These are phyloP conservation scores for Nymphalis io DNA, from an alignment of 1,140 invertebrate genomes.

Conservation along the genomic window DNA sequence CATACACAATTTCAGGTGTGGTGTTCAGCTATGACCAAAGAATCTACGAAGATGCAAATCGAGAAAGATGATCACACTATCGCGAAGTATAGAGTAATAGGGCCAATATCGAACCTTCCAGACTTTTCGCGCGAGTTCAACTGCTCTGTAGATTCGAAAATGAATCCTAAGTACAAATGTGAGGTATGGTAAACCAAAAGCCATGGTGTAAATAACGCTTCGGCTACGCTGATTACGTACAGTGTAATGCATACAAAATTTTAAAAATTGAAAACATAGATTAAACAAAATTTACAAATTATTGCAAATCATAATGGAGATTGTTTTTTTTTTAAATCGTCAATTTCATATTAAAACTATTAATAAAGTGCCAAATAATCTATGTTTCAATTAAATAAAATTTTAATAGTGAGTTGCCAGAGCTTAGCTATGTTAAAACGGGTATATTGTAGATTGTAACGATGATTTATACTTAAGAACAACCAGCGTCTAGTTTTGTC, in stretches of 20 bases:
- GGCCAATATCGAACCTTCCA: conserved; percentile 92
- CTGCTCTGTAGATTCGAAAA: conserved; percentile 88
- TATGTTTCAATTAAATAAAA: conserved; percentile 32
- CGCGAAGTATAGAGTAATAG: conserved; percentile 91
- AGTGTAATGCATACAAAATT: conserved; percentile 8
- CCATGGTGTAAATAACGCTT: conserved; percentile 23
- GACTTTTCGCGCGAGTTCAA: conserved; percentile 94
- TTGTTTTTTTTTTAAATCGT: not conserved
- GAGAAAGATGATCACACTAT: conserved; percentile 93
- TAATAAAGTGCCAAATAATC: conserved; percentile 21
- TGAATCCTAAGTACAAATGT: conserved; percentile 96
- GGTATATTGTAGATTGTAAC: conserved; percentile 34
- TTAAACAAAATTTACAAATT: not conserved
- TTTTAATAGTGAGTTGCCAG: conserved; percentile 19
- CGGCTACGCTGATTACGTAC: conserved; percentile 11
- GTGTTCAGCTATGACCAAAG: conserved; percentile 91
- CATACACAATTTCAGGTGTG: conserved; percentile 84
- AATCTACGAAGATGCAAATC: conserved; percentile 88
- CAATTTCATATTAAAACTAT: not conserved
- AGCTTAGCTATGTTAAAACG: conserved; percentile 42
- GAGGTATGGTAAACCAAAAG: conserved; percentile 91
- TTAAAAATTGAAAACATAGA: conserved; percentile 26
- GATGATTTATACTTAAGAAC: conserved; percentile 16
- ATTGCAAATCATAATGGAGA: not conserved
- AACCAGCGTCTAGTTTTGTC: not conserved